Evolutionary conservation across 1,140 invertebrate genomes (phyloP).

Genomic region (Drosophila sucinea): DNA sequence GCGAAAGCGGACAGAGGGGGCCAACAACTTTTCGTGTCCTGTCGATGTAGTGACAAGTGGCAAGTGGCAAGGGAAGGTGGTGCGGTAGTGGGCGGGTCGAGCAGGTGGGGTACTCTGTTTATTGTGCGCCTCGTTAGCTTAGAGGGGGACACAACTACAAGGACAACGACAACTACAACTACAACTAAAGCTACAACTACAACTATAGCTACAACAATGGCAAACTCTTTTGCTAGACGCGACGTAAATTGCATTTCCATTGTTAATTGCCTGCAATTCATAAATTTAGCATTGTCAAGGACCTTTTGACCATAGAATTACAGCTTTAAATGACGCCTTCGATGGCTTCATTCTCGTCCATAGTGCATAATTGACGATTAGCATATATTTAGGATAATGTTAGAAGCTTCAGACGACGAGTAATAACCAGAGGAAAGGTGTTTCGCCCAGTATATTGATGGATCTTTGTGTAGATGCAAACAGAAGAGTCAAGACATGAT

Average conservation of each 20-base stretch:
- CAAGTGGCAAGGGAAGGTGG: conserved; percentile 4
- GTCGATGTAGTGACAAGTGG: conserved; percentile 71
- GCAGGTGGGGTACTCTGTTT: conserved; percentile 22
- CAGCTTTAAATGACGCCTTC: background rate
- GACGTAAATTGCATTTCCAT: conserved; percentile 78
- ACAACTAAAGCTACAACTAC: conserved; percentile 26
- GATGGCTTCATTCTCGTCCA: background rate
- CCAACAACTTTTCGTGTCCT: conserved; percentile 71
- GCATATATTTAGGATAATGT: background rate
- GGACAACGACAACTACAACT: conserved; percentile 18
- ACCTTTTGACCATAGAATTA: conserved; percentile 34
- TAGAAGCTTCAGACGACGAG: no score
- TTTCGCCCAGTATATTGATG: no score
- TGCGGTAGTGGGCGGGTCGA: background rate
- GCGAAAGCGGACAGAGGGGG: conserved; percentile 17
- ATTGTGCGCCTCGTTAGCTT: conserved; percentile 72
- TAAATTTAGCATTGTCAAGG: conserved; percentile 59
- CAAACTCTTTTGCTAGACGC: conserved; percentile 40
- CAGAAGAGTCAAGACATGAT: no score
- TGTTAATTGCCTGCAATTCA: conserved; percentile 77
- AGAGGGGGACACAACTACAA: conserved; percentile 30
- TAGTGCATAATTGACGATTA: background rate
- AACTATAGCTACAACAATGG: conserved; percentile 51
- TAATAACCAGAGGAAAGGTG: no score
- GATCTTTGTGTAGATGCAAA: no score